Conservation (phyloP, 2,113 vertebrate species). For the Struthidea cinerea region DNA sequence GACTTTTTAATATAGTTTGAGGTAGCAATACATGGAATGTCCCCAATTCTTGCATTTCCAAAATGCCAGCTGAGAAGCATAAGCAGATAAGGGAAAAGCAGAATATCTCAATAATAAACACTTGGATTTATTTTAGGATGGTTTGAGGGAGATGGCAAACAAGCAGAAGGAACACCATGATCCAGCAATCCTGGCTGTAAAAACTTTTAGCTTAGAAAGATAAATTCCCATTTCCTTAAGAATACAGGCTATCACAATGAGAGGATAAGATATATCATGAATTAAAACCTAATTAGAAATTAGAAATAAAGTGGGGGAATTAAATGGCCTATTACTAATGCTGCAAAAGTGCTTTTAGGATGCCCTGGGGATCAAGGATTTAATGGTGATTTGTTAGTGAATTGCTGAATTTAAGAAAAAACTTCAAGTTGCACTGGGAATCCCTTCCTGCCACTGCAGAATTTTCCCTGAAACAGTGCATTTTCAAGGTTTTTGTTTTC, state of each 20-base stretch:
- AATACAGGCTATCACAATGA: not conserved
- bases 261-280: not conserved
- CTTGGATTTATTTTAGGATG: not conserved
- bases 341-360: not conserved
- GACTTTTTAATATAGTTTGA: not conserved
- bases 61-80: not conserved
- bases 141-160: not conserved
- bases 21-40: not conserved
- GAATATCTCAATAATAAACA: not conserved
- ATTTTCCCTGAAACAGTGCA: not conserved
- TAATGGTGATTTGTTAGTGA: conserved; percentile 26
- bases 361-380: not conserved
- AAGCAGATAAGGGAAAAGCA: not conserved
- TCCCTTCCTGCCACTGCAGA: not conserved
- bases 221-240: not conserved
- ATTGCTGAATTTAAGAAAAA: not conserved
- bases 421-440: not conserved
- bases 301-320: not conserved
- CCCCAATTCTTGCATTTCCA: not conserved
- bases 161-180: not conserved
- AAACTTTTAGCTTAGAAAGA: not conserved
- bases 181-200: not conserved
- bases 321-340: conserved; percentile 8
- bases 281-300: conserved; percentile 38
- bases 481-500: not conserved